Base-by-base conservation (phyloP, 2,888 invertebrate species). In the Osedax fenrisi region DNA sequence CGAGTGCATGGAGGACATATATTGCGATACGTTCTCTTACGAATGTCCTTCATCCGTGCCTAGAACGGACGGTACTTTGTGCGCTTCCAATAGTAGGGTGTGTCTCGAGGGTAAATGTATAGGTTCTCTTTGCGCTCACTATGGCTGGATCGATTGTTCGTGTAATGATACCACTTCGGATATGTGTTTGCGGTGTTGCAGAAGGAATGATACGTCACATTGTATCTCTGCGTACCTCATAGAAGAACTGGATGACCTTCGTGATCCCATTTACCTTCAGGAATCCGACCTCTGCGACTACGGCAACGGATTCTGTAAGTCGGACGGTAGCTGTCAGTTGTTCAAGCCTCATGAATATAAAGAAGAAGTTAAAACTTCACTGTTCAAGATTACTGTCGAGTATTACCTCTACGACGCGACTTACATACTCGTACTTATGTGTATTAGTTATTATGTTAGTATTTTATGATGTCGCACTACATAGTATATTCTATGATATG, bases 121-220 rank as follows among this genome's bases (percentile, higher is more conserved):
- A 17, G 68, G 25, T 26, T 17, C 17, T 26, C 25, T 25, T 17
- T 68, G 68, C n/a, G 26, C 5, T 24, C 26, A 22, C 26, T 1
- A 68, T n/a, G 68, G 68, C 17, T 68, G 68, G 68, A 13, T 17
- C 68, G 26, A 68, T 26, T 68, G 68, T 68, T 27, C 2, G 1
- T 68, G 68, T 26, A 26, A 25, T 27, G 5, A 5, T 10, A 10
- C 41, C 5, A 10, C 5, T 17, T 5, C 41, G 5, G 5, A 5
- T 17, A 41, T 41, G 41, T 41, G 41, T 41, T 17, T 41, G 41
- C 5, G 41, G 41, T 41, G 41, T 41, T 41, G 41, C 41, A 41
- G 17, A 41, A 17, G 5, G 41, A 17, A 41, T 41, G 17, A 10
- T 41, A 17, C 5, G 5, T 41, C 41, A 17, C 5, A 10, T 5